These are phyloP conservation scores for Colletes latitarsis DNA, from an alignment of 1,140 invertebrate species.

Conservation along the genomic window DNA sequence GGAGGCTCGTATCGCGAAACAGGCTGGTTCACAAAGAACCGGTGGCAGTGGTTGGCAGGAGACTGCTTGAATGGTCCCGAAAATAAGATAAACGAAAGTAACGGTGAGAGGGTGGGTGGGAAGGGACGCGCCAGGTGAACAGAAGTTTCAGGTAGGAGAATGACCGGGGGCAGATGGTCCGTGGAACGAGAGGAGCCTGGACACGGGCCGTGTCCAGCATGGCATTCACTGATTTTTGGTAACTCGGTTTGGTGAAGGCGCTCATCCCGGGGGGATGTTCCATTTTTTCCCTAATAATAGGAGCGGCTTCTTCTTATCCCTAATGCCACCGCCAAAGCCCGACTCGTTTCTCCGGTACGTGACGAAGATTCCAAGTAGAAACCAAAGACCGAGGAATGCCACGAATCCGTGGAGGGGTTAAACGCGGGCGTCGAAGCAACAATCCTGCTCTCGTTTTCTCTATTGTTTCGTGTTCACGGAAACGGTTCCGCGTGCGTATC, in stretches of 20 bases:
- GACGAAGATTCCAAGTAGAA: slow-evolving; percentile 45
- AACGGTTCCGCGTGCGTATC: too few relatives aligned
- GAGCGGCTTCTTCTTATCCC: slow-evolving; percentile 56
- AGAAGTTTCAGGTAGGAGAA: slow-evolving; percentile 59
- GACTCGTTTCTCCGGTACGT: slow-evolving; percentile 56
- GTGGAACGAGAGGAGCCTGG: slow-evolving; percentile 13
- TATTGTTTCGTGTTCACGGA: neutral
- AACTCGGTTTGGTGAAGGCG: slow-evolving; percentile 12
- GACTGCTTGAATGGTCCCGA: slow-evolving; percentile 62
- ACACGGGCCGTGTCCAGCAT: slow-evolving; percentile 23
- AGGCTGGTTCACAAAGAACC: slow-evolving; percentile 49
- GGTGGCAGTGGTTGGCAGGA: slow-evolving; percentile 53
- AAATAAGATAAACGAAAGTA: slow-evolving; percentile 71
- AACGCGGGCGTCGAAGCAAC: too few relatives aligned
- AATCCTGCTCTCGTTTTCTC: neutral
- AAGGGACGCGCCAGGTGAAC: slow-evolving; percentile 59
- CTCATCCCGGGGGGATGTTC: neutral
- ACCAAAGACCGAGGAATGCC: neutral
- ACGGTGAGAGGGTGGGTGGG: slow-evolving; percentile 33
- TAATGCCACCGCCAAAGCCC: neutral
- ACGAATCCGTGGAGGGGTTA: slow-evolving; percentile 10
- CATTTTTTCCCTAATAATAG: slow-evolving; percentile 58
- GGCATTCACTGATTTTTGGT: slow-evolving; percentile 56
- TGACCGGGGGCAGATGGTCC: slow-evolving; percentile 62
- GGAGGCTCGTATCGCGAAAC: slow-evolving; percentile 14